Base-by-base conservation (phyloP, 2,888 invertebrate genomes). In the Oscheius myriophilus region DNA sequence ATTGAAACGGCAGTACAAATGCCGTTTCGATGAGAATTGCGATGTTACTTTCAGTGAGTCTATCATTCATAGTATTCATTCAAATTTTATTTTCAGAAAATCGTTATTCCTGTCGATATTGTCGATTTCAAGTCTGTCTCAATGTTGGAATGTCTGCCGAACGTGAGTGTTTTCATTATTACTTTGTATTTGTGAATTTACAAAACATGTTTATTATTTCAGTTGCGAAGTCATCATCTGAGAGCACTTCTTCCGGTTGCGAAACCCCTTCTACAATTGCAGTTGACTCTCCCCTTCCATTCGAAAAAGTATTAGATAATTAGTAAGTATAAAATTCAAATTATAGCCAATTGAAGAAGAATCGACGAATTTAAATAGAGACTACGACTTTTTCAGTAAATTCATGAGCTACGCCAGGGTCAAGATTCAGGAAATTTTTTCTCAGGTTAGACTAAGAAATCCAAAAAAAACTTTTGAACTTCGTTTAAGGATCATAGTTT, bases 41-140 rank as follows among this genome's bases (percentile, higher is more conserved):
- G 73, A 77, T 71, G 71, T 77, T 11, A 71, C 77, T 12, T 70
- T 71, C 45, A 77, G 77, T 77, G 45, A 64, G 77, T 71, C 25
- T 51, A 53, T 43, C 3, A 26, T 26, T n/a, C 33, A 18, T 49
- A 6, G 26, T 33, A 16, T 33, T 33, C 23, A n/a, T n/a, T n/a
- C n/a, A n/a, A n/a, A n/a, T n/a, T n/a, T n/a, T n/a, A 33, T 69
- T 71, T 75, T 62, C 69, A 76, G 76, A 74, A 26, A 76, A 74
- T 58, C 52, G 76, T 16, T 76, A 76, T 54, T 76, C 76, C 12
- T 76, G 76, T 42, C 54, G 76, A 58, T 67, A 64, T 68, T 76
- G 76, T 67, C 64, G 76, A 54, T 76, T 72, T 64, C 69, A 76
- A 45, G 70, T 72, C 46, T 76, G 76, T 55, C 54, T 69, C n/a